Conservation (phyloP, 2,888 invertebrate genomes). For the Fragum sueziense region DNA sequence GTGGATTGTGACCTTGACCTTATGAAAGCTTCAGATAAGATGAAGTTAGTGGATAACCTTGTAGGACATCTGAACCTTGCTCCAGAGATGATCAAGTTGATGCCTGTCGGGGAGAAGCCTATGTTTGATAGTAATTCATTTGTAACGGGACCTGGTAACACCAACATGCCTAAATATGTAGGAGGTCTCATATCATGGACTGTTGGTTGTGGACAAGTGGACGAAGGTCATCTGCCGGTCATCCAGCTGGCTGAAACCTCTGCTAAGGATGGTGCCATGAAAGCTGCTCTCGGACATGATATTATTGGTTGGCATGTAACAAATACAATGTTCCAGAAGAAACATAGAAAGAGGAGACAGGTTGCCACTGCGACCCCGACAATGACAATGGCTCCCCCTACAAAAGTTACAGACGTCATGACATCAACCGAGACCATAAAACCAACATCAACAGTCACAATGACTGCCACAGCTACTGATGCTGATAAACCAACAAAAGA, state of each 20-base stretch:
- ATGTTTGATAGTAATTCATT: constrained; percentile 78
- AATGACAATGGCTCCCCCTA: constrained; percentile 74
- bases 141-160: constrained; percentile 79
- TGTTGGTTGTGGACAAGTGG: constrained; percentile 90
- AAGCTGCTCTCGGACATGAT: constrained; percentile 87
- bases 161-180: constrained; percentile 65
- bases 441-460: constrained; percentile 74
- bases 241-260: constrained; percentile 88
- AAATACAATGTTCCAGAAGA: constrained; percentile 81
- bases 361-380: constrained; percentile 77
- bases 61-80: constrained; percentile 74
- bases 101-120: constrained; percentile 73
- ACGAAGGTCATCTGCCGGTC: constrained; percentile 86
- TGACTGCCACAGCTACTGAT: constrained; percentile 67
- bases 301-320: constrained; percentile 89
- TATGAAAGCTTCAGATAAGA: constrained; percentile 86
- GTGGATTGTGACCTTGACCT: constrained; percentile 87
- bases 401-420: constrained; percentile 69
- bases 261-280: constrained; percentile 88
- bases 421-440: constrained; percentile 75
- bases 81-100: constrained; percentile 74
- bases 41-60: constrained; percentile 80
- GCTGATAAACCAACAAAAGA: constrained; percentile 58
- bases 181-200: constrained; percentile 82
- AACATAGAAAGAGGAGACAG: constrained; percentile 79